Evolutionary conservation across 2,888 invertebrate species (phyloP), one percentile per base, ranked within the genome.

Genomic region (Malachius bipustulatus): DNA sequence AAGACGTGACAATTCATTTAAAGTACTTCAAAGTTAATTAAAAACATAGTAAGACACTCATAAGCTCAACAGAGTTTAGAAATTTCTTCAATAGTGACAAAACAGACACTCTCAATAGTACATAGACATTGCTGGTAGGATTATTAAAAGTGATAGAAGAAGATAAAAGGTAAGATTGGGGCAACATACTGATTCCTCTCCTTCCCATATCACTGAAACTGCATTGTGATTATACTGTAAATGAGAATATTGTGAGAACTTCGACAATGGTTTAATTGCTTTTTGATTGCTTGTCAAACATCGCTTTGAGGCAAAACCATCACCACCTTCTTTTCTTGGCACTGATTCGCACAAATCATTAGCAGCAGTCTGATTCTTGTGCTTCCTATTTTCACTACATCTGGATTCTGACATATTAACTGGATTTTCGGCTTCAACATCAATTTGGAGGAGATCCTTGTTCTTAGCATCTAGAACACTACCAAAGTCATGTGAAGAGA

Each of bases 401-500:
- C 16, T 14, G 12, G 14, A 32, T 14, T 30, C 48, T 39, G 43
- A 46, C 26, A 38, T 45, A 11, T 38, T 16, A 13, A 8, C 11
- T 3, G 3, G 14, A n/a, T 9, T 16, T 36, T 6, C 26, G 15
- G 11, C 9, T 34, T 4, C 24, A 19, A n/a, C 6, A 12, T 38
- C 26, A 13, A 11, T 32, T 13, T 38, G 35, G 15, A 44, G 40
- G 4, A 45, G 35, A 16, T 33, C 35, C 36, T 45, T 47, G 12
- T 39, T 34, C 36, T 42, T 46, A 31, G 35, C 38, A 9, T 34
- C 36, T 16, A 50, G 48, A 4, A 38, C 35, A 19, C 31, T 41
- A 8, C 49, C 43, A 40, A 61, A 62, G 47, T 60, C 55, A 31
- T 57, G 55, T 8, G 48, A 43, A 37, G 49, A 55, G 14, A 60